Conservation (phyloP, 1,140 invertebrate species). For the Drosophila lini region DNA sequence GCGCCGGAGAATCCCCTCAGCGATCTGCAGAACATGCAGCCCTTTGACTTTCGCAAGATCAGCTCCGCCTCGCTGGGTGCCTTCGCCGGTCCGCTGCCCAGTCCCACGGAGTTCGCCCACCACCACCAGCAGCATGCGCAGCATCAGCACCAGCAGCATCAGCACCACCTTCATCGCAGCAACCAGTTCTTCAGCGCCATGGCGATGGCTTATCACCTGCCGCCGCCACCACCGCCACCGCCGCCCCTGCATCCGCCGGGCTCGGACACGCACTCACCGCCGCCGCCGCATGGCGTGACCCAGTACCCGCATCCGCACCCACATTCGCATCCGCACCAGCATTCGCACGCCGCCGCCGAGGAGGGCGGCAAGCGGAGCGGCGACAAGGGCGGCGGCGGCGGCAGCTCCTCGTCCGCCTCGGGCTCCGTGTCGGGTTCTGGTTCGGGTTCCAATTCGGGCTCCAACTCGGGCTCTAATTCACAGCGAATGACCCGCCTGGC, state of each 20-base stretch:
- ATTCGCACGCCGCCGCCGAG: not conserved
- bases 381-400: conserved; percentile 27
- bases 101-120: conserved; percentile 79
- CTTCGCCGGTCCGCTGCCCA: conserved; percentile 65
- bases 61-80: conserved; percentile 85
- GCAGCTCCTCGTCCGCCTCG: conserved; percentile 46
- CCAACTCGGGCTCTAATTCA: conserved; percentile 24
- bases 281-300: conserved; percentile 3
- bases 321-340: conserved; percentile 11
- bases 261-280: conserved; percentile 12
- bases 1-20: conserved; percentile 87
- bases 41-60: conserved; percentile 95
- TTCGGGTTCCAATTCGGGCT: conserved; percentile 22
- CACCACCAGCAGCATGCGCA: conserved; percentile 55
- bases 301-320: conserved; percentile 7
- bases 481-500: conserved; percentile 60
- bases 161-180: conserved; percentile 71
- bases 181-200: conserved; percentile 86
- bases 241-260: conserved; percentile 76
- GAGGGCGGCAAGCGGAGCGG: conserved; percentile 11
- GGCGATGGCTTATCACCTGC: conserved; percentile 87
- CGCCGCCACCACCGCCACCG: conserved; percentile 86
- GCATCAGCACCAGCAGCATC: conserved; percentile 81
- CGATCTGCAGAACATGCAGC: conserved; percentile 96
- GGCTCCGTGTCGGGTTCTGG: conserved; percentile 22